A percentile compares a stretch with the other conserved stretches of the same genome.
Evolutionary conservation across 1,140 invertebrate species (phyloP).

Genomic region (Drosophila funebris): DNA sequence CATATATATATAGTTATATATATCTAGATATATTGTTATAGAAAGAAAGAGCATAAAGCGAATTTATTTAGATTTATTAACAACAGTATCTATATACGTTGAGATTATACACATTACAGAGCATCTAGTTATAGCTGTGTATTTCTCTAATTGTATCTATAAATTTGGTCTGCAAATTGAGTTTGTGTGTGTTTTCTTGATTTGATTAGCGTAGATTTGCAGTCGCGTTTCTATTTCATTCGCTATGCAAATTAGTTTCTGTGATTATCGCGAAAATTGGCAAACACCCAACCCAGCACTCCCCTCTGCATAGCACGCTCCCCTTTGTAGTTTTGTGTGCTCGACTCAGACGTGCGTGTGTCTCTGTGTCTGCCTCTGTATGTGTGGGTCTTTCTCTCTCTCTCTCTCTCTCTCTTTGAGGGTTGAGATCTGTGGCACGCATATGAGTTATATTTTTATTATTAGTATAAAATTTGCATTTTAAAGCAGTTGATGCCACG

Average conservation of each 20-base stretch:
- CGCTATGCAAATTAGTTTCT: constrained; percentile 72
- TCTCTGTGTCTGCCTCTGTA: no score
- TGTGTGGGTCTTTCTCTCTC: no score
- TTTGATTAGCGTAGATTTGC: constrained; percentile 70
- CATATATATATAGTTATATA: no score
- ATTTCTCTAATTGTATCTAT: constrained; percentile 7
- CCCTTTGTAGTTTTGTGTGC: constrained; percentile 44
- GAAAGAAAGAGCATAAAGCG: no score
- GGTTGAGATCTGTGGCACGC: constrained; percentile 56
- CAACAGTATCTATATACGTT: no score
- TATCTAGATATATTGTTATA: no score
- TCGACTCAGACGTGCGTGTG: constrained; percentile 54
- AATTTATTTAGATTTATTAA: no score
- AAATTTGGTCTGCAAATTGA: constrained; percentile 47
- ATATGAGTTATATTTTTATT: constrained; percentile 68
- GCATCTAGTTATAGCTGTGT: neutral
- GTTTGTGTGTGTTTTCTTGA: constrained; percentile 54
- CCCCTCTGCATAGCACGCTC: neutral
- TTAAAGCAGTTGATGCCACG: constrained; percentile 67
- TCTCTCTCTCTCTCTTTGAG: no score
- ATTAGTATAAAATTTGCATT: constrained; percentile 65
- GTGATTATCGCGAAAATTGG: constrained; percentile 75
- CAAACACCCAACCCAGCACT: constrained; percentile 35
- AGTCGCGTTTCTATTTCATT: constrained; percentile 28
- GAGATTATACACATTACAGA: neutral